Evolutionary conservation across 2,113 vertebrate genomes (phyloP).

Genomic region (Balaeniceps rex): DNA sequence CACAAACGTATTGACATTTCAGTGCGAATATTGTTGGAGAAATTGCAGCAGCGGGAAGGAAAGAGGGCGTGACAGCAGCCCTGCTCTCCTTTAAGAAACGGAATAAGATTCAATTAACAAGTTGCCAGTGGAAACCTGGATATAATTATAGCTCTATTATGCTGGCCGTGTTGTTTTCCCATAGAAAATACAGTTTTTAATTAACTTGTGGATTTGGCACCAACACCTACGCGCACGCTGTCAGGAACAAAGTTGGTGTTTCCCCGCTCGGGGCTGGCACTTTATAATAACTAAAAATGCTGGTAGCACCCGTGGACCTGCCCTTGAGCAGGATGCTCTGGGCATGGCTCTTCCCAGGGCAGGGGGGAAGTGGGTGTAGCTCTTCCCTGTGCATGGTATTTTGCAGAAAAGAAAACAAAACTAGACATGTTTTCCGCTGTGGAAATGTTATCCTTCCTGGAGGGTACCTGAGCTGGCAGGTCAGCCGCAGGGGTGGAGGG

Average conservation of each 20-base stretch:
- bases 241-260: neutral
- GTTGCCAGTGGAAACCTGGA: conserved; percentile 58
- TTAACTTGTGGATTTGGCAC: conserved; percentile 55
- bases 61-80: conserved; percentile 31
- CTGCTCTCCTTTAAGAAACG: conserved; percentile 21
- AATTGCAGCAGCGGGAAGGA: neutral
- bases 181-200: conserved; percentile 57
- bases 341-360: neutral
- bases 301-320: neutral
- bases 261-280: neutral
- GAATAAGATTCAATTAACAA: conserved; percentile 58
- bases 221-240: neutral
- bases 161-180: conserved; percentile 23
- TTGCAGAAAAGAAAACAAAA: neutral
- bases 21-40: neutral
- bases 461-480: neutral
- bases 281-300: neutral
- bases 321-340: neutral
- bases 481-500: fast-evolving
- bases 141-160: conserved; percentile 63
- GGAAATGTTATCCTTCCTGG: neutral
- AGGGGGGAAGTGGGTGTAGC: neutral
- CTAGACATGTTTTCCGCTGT: neutral
- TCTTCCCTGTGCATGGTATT: neutral
- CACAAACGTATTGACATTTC: neutral